Evolutionary conservation across 2,888 invertebrate species (phyloP), one percentile per base, ranked within the genome.

Genomic region (Willowsia nigromaculata): DNA sequence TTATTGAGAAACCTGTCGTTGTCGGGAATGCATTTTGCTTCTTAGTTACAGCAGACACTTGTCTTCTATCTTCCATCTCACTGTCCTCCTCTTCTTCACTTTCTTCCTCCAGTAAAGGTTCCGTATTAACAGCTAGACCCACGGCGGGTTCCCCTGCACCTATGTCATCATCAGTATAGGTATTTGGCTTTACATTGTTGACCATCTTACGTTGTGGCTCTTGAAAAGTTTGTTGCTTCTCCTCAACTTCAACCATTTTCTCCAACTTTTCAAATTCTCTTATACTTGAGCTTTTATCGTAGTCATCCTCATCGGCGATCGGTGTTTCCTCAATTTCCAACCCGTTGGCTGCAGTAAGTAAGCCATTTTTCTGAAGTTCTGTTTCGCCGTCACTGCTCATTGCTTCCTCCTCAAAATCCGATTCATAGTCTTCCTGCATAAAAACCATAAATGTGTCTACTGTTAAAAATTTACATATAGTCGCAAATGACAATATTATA

Each of bases 381-480:
- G 76, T 84, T 13, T 81, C 83, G 0, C 6, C 30, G 47, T 65
- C 80, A 3, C 15, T 40, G 15, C 80, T 86, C 13, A 30, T 33
- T 1, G 50, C 85, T n/a, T n/a, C n/a, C 40, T 86, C 90, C 27
- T 90, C 90, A 86, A 90, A 90, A 33, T 90, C 90, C 3, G 90
- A 90, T 25, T 90, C 90, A 37, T 90, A 90, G 27, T 86, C 90
- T 82, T 89, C 89, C 85, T 85, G 27, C 65, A 18, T 1, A 85
- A 80, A 25, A 30, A 53, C 27, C 22, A 0, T 22, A 59, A 62
- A 47, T 62, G 13, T 15, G 0, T 9, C 6, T 30, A 22, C 5
- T 33, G 22, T 27, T 37, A 40, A 27, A 65, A 0, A 13, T 11
- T 53, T 53, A 47, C 40, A 71, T 56, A 25, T 13, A 62, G 11